Percentiles rank a stretch among this genome's conserved stretches.
phyloP scores from a whole-genome alignment of 2,888 invertebrate species.

The Gastracanthus pulcherrimus region DNA sequence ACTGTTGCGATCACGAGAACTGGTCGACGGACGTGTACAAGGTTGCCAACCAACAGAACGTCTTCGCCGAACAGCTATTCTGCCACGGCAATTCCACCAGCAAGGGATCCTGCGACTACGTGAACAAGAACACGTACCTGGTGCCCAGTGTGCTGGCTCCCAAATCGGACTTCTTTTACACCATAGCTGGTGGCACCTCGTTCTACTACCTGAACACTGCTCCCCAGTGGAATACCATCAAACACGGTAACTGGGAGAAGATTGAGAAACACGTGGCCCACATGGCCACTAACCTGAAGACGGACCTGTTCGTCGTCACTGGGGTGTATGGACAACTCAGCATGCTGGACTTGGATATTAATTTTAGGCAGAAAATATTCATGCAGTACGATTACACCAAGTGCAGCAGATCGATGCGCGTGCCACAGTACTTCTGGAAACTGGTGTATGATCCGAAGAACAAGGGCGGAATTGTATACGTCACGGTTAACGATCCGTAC shows the following conservation, averaged over 20 bases:
- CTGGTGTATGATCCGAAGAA: not conserved
- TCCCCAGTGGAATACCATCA: conserved; percentile 12
- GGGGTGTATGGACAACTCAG: not conserved
- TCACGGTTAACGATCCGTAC: conserved; percentile 19
- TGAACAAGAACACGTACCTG: not conserved
- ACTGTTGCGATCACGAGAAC: too few relatives aligned
- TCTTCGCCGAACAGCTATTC: not conserved
- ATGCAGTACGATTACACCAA: not conserved
- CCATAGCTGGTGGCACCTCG: not conserved
- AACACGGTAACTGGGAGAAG: conserved; percentile 4
- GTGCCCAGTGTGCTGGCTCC: not conserved
- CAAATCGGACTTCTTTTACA: not conserved
- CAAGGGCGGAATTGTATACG: not conserved
- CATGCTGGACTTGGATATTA: not conserved
- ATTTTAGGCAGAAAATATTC: not conserved
- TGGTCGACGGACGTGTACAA: not conserved
- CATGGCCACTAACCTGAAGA: not conserved
- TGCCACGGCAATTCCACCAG: not conserved
- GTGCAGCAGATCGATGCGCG: not conserved
- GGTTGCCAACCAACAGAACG: not conserved
- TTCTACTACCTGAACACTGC: conserved; percentile 2
- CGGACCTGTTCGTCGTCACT: not conserved
- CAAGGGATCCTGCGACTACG: not conserved
- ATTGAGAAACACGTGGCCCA: conserved; percentile 1
- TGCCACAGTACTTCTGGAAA: conserved; percentile 1